Percentiles rank a stretch among this genome's conserved stretches.
Evolutionary conservation across 1,140 invertebrate genomes (phyloP).

Genomic region (Nylanderia fulva): DNA sequence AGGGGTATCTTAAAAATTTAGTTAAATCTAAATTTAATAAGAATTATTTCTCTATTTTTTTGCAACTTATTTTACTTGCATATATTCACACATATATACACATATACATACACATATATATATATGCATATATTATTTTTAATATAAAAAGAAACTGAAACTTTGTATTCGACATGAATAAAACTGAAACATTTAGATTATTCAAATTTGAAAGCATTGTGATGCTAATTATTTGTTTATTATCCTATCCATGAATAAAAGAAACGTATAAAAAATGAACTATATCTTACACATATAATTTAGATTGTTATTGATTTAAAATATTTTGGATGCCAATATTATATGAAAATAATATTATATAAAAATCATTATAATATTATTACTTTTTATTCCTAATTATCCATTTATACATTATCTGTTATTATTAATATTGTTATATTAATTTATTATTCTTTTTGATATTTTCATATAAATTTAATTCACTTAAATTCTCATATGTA

Average conservation of each 20-base stretch:
- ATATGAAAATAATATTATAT: too few species aligned
- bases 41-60: not conserved
- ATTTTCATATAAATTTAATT: not conserved
- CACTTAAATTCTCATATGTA: not conserved
- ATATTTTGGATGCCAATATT: not conserved
- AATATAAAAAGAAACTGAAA: not conserved
- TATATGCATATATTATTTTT: not conserved
- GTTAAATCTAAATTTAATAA: not conserved
- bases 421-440: not conserved
- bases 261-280: not conserved
- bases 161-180: slow-evolving; percentile 4
- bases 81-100: too few species aligned
- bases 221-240: not conserved
- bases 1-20: not conserved
- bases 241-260: not conserved
- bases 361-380: not conserved
- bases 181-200: slow-evolving; percentile 11
- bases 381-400: not conserved
- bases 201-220: slow-evolving; percentile 4
- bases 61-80: too few species aligned
- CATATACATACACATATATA: too few species aligned
- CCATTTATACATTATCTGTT: not conserved
- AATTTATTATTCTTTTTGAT: slow-evolving; percentile 5
- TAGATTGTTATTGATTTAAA: not conserved
- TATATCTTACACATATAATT: not conserved